phyloP scores from a whole-genome alignment of 2,113 vertebrate genomes.

The Erythrolamprus reginae region DNA sequence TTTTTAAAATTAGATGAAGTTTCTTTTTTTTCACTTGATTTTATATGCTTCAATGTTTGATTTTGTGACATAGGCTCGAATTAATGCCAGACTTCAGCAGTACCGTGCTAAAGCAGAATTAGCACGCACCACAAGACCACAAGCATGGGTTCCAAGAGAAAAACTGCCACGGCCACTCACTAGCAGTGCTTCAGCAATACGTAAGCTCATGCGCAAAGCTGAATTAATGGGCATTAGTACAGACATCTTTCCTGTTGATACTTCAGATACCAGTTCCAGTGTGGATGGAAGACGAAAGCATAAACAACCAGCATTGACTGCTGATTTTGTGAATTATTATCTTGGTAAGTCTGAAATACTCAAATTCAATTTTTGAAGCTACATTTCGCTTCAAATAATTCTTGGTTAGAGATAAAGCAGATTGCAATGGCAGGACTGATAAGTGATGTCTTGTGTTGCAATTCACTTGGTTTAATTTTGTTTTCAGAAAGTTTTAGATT shows the following conservation, averaged over 20 bases:
- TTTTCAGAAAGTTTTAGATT: background rate
- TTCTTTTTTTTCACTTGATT: background rate
- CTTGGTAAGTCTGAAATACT: constrained; percentile 75
- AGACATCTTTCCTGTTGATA: constrained; percentile 96
- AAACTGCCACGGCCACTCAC: constrained; percentile 92
- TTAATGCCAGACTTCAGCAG: constrained; percentile 91
- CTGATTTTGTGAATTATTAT: constrained; percentile 98
- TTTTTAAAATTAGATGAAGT: background rate
- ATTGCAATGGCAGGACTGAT: background rate
- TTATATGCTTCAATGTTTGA: background rate
- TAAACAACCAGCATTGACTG: constrained; percentile 93
- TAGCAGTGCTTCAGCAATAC: constrained; percentile 93
- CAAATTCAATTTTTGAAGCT: background rate
- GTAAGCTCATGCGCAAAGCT: constrained; percentile 95
- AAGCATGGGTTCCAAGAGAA: constrained; percentile 96
- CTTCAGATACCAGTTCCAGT: constrained; percentile 89
- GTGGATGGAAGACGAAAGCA: constrained; percentile 94
- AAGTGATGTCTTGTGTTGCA: background rate
- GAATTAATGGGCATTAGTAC: constrained; percentile 99
- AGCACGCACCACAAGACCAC: constrained; percentile 89
- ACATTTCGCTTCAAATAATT: background rate
- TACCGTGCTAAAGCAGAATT: constrained; percentile 93
- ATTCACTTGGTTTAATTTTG: background rate
- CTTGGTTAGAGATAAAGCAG: background rate
- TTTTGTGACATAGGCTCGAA: constrained; percentile 76